phyloP scores from a whole-genome alignment of 2,888 invertebrate genomes.

The Protonemura montana region DNA sequence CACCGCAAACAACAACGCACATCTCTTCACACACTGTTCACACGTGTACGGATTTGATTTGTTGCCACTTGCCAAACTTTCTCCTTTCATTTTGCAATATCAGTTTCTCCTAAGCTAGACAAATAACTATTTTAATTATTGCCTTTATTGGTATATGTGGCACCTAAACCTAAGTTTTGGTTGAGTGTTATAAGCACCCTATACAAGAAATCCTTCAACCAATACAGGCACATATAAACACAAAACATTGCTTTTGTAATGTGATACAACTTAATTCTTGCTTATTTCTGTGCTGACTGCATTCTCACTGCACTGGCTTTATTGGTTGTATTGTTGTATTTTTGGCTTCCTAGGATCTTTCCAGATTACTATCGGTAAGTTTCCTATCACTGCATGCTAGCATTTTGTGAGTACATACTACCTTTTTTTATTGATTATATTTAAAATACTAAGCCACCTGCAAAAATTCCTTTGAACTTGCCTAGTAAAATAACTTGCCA shows the following conservation, averaged over 20 bases:
- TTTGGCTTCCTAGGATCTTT: conserved; percentile 60
- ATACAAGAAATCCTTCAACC: background rate
- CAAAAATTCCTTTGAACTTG: conserved; percentile 32
- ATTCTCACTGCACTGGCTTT: conserved; percentile 37
- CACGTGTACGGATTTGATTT: background rate
- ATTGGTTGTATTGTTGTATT: conserved; percentile 46
- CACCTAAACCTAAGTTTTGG: background rate
- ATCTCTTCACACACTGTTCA: background rate
- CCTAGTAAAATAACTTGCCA: background rate
- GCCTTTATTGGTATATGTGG: background rate
- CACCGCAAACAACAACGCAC: background rate
- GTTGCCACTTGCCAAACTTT: background rate
- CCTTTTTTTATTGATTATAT: background rate
- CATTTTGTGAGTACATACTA: conserved; percentile 27
- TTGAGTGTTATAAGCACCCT: background rate
- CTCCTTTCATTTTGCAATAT: background rate
- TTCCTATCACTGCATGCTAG: conserved; percentile 43
- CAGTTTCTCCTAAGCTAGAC: no score
- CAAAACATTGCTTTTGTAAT: background rate
- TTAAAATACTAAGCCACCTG: background rate
- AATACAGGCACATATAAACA: background rate
- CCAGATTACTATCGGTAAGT: conserved; percentile 64
- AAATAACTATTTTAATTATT: background rate
- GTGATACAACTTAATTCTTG: background rate
- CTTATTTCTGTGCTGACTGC: background rate